A percentile compares a stretch with the other conserved stretches of the same genome.
Evolutionary conservation across 2,888 invertebrate species (phyloP).

Genomic region (Erebia epiphron): DNA sequence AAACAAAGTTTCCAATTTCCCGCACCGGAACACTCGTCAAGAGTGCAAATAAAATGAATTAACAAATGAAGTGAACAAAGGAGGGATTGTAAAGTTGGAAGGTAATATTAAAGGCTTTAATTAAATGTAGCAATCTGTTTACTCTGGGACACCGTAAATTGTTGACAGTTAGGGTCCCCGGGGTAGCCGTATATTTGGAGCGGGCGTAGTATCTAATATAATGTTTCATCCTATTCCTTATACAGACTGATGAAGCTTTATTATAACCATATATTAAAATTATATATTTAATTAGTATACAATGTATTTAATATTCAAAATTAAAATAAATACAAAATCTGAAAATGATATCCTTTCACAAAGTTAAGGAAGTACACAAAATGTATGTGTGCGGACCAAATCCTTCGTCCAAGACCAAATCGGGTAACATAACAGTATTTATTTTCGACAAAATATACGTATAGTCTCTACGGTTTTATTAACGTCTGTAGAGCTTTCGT

Average conservation of each 20-base stretch:
- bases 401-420: background rate
- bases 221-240: conserved; percentile 27
- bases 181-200: conserved; percentile 28
- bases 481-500: conserved; percentile 30
- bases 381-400: background rate
- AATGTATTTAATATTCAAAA: background rate
- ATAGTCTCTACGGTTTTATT: conserved; percentile 21
- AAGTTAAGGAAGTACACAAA: background rate
- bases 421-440: background rate
- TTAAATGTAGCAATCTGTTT: conserved; percentile 34
- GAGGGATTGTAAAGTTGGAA: conserved; percentile 67
- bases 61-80: conserved; percentile 75
- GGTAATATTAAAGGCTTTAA: conserved; percentile 54
- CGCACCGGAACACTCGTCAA: conserved; percentile 49
- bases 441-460: conserved; percentile 16
- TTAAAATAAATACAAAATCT: background rate
- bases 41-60: conserved; percentile 59
- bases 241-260: background rate
- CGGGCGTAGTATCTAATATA: conserved; percentile 32
- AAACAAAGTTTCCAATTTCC: conserved; percentile 34
- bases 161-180: conserved; percentile 33
- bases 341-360: background rate
- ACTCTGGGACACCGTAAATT: conserved; percentile 38
- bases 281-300: background rate
- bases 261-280: background rate